Percentiles rank a stretch among this genome's conserved stretches.
Evolutionary conservation across 2,888 invertebrate genomes (phyloP).

Genomic region (Microlaimidae sp.): DNA sequence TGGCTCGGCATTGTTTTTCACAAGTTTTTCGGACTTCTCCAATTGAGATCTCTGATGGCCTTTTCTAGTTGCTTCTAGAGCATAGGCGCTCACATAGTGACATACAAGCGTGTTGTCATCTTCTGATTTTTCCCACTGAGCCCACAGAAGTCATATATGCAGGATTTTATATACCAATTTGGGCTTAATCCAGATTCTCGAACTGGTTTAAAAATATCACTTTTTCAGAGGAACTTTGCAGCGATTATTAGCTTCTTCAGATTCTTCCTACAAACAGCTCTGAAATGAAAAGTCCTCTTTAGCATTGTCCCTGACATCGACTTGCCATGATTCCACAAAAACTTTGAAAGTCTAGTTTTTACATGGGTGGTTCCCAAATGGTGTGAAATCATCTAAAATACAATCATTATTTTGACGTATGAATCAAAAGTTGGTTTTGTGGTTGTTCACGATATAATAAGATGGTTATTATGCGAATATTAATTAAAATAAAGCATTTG

Average conservation of each 20-base stretch:
- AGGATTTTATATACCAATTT: slow-evolving; percentile 51
- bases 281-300: no score
- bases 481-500: no score
- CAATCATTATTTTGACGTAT: no score
- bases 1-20: slow-evolving; percentile 48
- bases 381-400: slow-evolving; percentile 12
- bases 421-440: no score
- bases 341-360: background rate
- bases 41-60: slow-evolving; percentile 38
- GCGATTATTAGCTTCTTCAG: no score
- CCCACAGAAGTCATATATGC: slow-evolving; percentile 60
- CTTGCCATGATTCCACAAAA: slow-evolving; percentile 11
- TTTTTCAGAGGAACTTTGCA: no score
- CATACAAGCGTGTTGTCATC: slow-evolving; percentile 55
- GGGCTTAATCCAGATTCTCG: no score
- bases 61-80: slow-evolving; percentile 7
- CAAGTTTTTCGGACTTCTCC: slow-evolving; percentile 64
- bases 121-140: slow-evolving; percentile 39
- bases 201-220: background rate
- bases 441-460: no score
- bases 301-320: no score
- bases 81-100: slow-evolving; percentile 13
- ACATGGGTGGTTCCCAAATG: slow-evolving; percentile 7
- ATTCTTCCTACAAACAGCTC: no score
- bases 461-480: no score